These are phyloP conservation scores for Microtus oregoni DNA, from an alignment of 2,113 vertebrate genomes.

Conservation along the genomic window DNA sequence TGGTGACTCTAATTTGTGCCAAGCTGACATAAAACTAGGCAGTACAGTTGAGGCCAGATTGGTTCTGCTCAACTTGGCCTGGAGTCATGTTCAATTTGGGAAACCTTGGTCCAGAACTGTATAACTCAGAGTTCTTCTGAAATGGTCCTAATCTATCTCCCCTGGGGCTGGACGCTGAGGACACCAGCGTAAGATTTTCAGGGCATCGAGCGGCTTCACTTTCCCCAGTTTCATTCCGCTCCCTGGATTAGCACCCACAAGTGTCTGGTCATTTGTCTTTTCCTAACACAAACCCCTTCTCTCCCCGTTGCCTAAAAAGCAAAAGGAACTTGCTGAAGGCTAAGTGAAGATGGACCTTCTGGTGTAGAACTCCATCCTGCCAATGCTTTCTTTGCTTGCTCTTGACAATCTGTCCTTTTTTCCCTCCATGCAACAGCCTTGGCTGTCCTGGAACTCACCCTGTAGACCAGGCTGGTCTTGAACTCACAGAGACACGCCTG, in stretches of 20 bases:
- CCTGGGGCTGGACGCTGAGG: neutral
- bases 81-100: neutral
- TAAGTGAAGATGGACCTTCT: neutral
- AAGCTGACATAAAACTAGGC: neutral
- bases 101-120: neutral
- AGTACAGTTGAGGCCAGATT: neutral
- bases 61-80: neutral
- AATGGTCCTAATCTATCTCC: neutral
- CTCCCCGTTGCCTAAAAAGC: neutral
- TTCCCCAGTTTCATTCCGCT: no score
- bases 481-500: no score
- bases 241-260: no score
- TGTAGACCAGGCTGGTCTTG: no score
- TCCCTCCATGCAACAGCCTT: no score
- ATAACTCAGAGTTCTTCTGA: neutral
- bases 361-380: neutral
- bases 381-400: neutral
- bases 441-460: no score
- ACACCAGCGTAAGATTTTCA: neutral
- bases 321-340: neutral
- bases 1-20: neutral
- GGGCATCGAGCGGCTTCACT: neutral
- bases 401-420: neutral
- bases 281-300: neutral
- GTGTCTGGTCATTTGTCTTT: neutral